Percentiles rank a stretch among this genome's conserved stretches.
phyloP scores from a whole-genome alignment of 1,140 invertebrate species.

The Drosophila hydei region DNA sequence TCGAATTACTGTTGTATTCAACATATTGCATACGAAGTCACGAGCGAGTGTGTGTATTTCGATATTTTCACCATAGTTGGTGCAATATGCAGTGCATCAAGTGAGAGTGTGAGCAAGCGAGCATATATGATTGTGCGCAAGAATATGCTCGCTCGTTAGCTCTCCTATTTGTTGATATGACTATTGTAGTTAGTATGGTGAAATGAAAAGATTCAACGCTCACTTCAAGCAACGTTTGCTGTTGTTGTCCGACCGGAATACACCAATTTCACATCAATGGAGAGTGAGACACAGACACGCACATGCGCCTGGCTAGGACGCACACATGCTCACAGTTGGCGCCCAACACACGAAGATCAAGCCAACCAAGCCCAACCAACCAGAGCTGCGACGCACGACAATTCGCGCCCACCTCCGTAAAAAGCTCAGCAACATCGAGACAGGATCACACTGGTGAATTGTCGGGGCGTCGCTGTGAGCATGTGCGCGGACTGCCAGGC shows the following conservation, averaged over 20 bases:
- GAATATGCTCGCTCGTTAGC: too few species aligned
- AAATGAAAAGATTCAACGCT: too few species aligned
- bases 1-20: neutral
- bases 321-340: conserved; percentile 26
- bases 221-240: neutral
- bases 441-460: conserved; percentile 42
- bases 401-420: conserved; percentile 13
- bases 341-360: conserved; percentile 40
- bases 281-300: neutral
- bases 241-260: too few species aligned
- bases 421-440: conserved; percentile 36
- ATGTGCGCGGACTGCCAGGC: neutral
- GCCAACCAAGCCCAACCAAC: conserved; percentile 36
- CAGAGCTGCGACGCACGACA: conserved; percentile 18
- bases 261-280: neutral
- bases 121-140: too few species aligned
- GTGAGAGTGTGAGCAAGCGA: too few species aligned
- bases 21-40: too few species aligned
- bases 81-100: neutral
- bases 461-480: neutral
- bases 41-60: too few species aligned
- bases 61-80: too few species aligned
- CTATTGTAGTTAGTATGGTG: too few species aligned
- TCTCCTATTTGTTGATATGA: too few species aligned
- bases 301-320: neutral